These are phyloP conservation scores for Pristionchus maxplancki DNA, from an alignment of 2,888 invertebrate genomes.

Conservation along the genomic window DNA sequence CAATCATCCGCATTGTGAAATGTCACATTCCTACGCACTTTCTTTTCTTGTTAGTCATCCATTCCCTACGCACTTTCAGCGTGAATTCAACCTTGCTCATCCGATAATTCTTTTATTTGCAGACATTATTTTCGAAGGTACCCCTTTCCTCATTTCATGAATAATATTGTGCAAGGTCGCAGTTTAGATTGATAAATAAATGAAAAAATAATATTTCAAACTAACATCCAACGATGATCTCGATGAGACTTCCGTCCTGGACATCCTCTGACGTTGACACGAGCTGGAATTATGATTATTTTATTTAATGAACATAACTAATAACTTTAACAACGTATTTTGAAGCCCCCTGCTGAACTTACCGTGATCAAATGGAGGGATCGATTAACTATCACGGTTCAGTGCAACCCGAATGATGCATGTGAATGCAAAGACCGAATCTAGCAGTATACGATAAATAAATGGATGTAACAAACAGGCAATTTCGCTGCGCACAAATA, in stretches of 20 bases:
- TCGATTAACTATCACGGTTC: too few species aligned
- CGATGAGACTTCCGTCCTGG: slow-evolving; percentile 93
- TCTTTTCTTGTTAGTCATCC: neutral
- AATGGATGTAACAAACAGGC: too few species aligned
- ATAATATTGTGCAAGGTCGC: too few species aligned
- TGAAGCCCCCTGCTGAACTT: too few species aligned
- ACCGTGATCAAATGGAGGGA: too few species aligned
- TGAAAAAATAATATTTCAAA: too few species aligned
- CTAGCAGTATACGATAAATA: too few species aligned
- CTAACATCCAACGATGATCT: slow-evolving; percentile 94
- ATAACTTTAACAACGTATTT: neutral
- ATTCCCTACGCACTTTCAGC: neutral
- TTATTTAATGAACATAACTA: slow-evolving; percentile 83
- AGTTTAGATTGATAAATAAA: too few species aligned
- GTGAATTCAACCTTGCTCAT: neutral
- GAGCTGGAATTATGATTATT: slow-evolving; percentile 82
- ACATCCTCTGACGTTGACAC: slow-evolving; percentile 93
- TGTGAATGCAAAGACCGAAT: too few species aligned
- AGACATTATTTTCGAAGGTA: neutral
- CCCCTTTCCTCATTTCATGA: neutral
- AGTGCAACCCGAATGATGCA: too few species aligned
- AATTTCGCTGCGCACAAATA: too few species aligned
- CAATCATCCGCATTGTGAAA: neutral
- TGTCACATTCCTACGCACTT: slow-evolving; percentile 13
- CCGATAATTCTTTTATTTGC: neutral